These are phyloP conservation scores for Melieria picta DNA, from an alignment of 2,888 invertebrate species.

Conservation along the genomic window DNA sequence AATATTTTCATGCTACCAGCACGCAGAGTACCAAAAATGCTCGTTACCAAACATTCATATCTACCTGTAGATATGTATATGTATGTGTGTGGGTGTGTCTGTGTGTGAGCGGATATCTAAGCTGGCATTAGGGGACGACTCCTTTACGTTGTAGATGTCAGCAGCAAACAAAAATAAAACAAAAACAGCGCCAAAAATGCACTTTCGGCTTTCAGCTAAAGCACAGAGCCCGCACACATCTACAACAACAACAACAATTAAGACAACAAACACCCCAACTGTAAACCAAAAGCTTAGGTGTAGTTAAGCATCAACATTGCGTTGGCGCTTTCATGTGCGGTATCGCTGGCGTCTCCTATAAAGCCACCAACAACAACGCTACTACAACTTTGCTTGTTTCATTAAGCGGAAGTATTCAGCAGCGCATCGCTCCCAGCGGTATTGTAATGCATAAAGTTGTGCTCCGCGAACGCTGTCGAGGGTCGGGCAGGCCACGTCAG, in stretches of 20 bases:
- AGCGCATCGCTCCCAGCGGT: too few species aligned
- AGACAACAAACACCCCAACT: not conserved
- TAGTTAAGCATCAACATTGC: not conserved
- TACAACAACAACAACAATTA: not conserved
- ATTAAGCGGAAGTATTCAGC: not conserved
- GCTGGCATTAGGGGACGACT: not conserved
- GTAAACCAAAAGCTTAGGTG: not conserved
- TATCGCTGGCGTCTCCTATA: too few species aligned
- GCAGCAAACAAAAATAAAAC: not conserved
- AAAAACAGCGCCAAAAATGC: not conserved
- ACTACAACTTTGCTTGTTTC: not conserved
- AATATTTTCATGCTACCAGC: not conserved
- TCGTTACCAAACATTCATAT: not conserved
- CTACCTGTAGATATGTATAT: not conserved
- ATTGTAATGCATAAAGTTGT: too few species aligned
- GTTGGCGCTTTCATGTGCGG: not conserved
- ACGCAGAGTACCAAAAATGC: not conserved
- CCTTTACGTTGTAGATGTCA: too few species aligned
- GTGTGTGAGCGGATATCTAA: conserved; percentile 15
- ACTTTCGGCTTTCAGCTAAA: not conserved
- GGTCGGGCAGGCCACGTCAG: too few species aligned
- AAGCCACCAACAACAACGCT: not conserved
- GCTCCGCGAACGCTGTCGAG: too few species aligned
- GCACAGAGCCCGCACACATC: not conserved
- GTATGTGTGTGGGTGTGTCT: not conserved